Evolutionary conservation across 1,140 invertebrate species (phyloP).

Genomic region (Drosophila gunungcola): DNA sequence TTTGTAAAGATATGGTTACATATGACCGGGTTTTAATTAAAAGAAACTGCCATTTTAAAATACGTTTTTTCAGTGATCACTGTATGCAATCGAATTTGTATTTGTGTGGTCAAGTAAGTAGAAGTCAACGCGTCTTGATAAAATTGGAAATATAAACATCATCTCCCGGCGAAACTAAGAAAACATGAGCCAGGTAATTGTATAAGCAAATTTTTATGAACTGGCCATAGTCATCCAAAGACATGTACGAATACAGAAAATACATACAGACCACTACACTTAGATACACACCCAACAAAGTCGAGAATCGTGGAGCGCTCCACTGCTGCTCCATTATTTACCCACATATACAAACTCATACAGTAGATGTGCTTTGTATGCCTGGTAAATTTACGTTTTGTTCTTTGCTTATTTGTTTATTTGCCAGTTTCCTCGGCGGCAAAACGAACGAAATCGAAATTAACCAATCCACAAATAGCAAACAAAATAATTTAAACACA

Average conservation of each 20-base stretch:
- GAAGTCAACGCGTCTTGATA: conserved; percentile 40
- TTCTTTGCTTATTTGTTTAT: conserved; percentile 77
- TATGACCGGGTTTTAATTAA: too few species aligned
- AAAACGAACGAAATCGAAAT: conserved; percentile 68
- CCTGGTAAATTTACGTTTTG: conserved; percentile 66
- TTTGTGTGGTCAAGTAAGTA: conserved; percentile 61
- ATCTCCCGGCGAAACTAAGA: conserved; percentile 53
- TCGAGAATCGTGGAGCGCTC: conserved; percentile 48
- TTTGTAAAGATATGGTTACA: too few species aligned
- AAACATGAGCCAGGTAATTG: conserved; percentile 41
- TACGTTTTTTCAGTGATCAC: background rate
- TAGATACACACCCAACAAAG: conserved; percentile 37
- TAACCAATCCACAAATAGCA: conserved; percentile 59
- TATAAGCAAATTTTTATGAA: conserved; percentile 70
- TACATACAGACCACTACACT: conserved; percentile 5
- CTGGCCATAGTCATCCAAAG: conserved; percentile 29
- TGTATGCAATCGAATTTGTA: conserved; percentile 35
- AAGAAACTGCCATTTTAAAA: background rate
- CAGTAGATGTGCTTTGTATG: conserved; percentile 28
- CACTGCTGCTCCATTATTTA: conserved; percentile 67
- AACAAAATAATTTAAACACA: conserved; percentile 45
- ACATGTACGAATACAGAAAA: conserved; percentile 10
- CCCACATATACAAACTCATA: conserved; percentile 23
- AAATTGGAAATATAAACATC: conserved; percentile 78
- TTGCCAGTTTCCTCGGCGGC: conserved; percentile 63